These are phyloP conservation scores for Sebastes hopkinsi DNA, from an alignment of 2,797 vertebrate species.

Conservation along the genomic window DNA sequence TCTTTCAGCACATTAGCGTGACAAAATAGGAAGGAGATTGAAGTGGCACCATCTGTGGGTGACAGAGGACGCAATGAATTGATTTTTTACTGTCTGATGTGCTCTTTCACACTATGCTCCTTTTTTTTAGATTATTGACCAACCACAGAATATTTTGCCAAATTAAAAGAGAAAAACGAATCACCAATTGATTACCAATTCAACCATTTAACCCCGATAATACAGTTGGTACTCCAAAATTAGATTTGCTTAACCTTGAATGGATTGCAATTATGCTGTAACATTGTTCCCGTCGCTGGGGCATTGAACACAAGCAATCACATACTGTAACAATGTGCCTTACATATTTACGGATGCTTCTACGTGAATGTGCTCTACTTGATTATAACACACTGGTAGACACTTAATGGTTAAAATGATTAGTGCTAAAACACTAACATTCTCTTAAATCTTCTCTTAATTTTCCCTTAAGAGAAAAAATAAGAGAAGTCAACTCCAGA, in stretches of 20 bases:
- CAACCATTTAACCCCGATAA: background rate
- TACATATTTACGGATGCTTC: background rate
- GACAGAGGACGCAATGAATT: slow-evolving; percentile 67
- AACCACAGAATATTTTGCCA: background rate
- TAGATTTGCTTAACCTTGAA: background rate
- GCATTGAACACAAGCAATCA: background rate
- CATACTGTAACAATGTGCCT: background rate
- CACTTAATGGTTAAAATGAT: background rate
- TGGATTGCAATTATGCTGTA: background rate
- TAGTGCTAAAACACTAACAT: background rate
- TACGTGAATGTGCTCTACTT: background rate
- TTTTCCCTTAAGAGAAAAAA: background rate
- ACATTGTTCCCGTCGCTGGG: background rate
- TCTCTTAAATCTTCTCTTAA: background rate
- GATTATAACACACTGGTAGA: background rate
- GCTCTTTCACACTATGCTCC: slow-evolving; percentile 30
- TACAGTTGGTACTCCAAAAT: background rate
- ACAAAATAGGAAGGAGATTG: slow-evolving; percentile 73
- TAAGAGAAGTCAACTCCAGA: background rate
- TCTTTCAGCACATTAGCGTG: slow-evolving; percentile 75
- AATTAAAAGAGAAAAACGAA: slow-evolving; percentile 8
- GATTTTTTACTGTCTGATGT: slow-evolving; percentile 69
- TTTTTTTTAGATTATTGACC: slow-evolving; percentile 3
- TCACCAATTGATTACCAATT: background rate
- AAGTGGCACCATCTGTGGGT: slow-evolving; percentile 73